Evolutionary conservation across 92 coral and sea anemone genomes (phyloP).

Genomic region (Ricordea florida): DNA sequence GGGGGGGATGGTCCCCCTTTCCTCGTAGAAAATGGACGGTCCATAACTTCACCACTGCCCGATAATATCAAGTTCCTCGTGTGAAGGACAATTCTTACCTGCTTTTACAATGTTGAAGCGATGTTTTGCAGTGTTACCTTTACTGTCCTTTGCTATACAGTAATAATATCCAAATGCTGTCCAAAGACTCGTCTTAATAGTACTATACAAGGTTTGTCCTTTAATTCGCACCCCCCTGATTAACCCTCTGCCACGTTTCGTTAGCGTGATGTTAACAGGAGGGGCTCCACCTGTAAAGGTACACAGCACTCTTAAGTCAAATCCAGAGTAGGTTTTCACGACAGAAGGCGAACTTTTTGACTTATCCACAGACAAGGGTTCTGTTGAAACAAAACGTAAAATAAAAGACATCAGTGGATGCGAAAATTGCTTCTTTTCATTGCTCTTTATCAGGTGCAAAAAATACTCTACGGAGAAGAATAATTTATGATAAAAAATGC

Average conservation of each 20-base stretch:
- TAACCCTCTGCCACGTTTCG: slow-evolving; percentile 12
- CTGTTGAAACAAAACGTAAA: too few relatives aligned
- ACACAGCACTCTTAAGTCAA: slow-evolving; percentile 52
- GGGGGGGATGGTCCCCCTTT: too few relatives aligned
- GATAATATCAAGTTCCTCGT: neutral
- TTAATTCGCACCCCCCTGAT: slow-evolving; percentile 6
- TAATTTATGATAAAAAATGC: too few relatives aligned
- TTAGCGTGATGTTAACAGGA: slow-evolving; percentile 43
- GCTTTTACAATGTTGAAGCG: slow-evolving; percentile 40
- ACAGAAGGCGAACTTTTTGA: slow-evolving; percentile 41
- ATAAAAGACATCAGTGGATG: too few relatives aligned
- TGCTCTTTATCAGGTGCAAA: too few relatives aligned
- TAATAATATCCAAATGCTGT: slow-evolving; percentile 48
- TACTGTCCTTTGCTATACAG: slow-evolving; percentile 60
- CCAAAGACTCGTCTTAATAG: slow-evolving; percentile 15
- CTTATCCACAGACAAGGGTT: slow-evolving; percentile 37
- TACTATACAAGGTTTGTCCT: slow-evolving; percentile 21
- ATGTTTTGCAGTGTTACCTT: slow-evolving; percentile 26
- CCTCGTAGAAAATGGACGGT: neutral
- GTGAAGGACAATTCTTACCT: slow-evolving; percentile 32
- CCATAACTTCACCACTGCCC: neutral
- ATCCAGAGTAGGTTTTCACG: slow-evolving; percentile 50
- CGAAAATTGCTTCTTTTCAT: too few relatives aligned
- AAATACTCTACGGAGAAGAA: too few relatives aligned
- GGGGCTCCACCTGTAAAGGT: slow-evolving; percentile 58